Evolutionary conservation across 2,113 vertebrate genomes (phyloP).

Genomic region (Ariopsis seemanni): DNA sequence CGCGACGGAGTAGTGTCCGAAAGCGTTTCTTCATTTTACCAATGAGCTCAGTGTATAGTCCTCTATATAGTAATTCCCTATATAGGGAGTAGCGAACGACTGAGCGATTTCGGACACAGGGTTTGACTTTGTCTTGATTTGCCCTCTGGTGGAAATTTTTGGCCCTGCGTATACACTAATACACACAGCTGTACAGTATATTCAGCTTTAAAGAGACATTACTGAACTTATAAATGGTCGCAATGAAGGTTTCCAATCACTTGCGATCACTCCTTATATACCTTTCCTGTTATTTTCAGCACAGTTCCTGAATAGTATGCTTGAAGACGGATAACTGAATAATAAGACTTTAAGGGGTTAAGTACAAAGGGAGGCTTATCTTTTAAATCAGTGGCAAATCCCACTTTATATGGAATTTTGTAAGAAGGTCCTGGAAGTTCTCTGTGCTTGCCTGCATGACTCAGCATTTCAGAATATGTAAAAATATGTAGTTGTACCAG

Average conservation of each 20-base stretch:
- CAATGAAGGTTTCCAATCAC: neutral
- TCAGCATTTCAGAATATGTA: conserved; percentile 3
- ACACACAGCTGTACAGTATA: neutral
- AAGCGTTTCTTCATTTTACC: too few species aligned
- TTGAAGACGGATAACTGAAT: neutral
- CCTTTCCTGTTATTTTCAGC: neutral
- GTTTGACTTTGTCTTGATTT: conserved; percentile 2
- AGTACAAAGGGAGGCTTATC: neutral
- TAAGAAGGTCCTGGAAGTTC: neutral
- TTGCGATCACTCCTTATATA: neutral
- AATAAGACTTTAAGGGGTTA: neutral
- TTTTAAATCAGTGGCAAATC: neutral
- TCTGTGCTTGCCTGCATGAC: conserved; percentile 4
- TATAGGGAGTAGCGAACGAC: too few species aligned
- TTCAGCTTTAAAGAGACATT: neutral
- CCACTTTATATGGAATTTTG: neutral
- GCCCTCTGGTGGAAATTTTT: conserved; percentile 64
- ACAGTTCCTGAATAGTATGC: neutral
- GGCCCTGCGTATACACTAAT: conserved; percentile 35
- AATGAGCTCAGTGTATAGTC: too few species aligned
- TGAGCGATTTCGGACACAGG: too few species aligned
- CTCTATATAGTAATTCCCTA: too few species aligned
- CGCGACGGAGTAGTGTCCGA: too few species aligned
- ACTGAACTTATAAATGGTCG: neutral
- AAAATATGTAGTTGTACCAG: neutral